Evolutionary conservation across 2,888 invertebrate species (phyloP), one percentile per base, ranked within the genome.

Genomic region (Hyppa rectilinea): DNA sequence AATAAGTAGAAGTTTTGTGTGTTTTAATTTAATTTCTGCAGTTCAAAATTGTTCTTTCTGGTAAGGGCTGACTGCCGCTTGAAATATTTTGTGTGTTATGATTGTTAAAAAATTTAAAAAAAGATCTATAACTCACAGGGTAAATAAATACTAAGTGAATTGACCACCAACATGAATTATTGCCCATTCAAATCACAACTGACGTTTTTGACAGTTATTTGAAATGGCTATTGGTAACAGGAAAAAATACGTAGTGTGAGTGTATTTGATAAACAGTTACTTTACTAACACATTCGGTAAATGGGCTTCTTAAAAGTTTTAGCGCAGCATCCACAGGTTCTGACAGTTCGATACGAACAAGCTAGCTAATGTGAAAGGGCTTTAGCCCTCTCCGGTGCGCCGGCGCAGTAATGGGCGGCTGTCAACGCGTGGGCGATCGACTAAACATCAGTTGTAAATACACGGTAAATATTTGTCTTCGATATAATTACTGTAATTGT

Each of bases 391-490:
- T 86, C 87, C 88, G 91, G 91, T 84, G 87, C 87, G 86, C 88
- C 70, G 43, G 87, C 87, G 88, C 88, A 65, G 86, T 92, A 93
- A 94, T 93, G 87, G 90, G 79, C 82, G 89, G 85, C 93, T 94
- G 94, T 94, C 94, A 92, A 83, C 89, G 91, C 89, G 94, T 93
- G 91, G 94, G 93, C 90, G 93, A 91, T 89, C 91, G 82, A 89
- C 90, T 92, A 91, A 92, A 91, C 92, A 93, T 91, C 90, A 88
- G 87, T 92, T 90, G 92, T 93, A 92, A 90, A 89, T 90, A 91
- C 91, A 84, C 81, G 89, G 92, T 91, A 93, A 94, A 94, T 95
- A 94, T 95, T 94, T 95, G 93, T 94, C 94, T 95, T 93, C 89
- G 86, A 85, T 88, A 89, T 92, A 94, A 94, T 94, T 93, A 92